Percentiles rank a stretch among this genome's conserved stretches.
Evolutionary conservation across 2,797 vertebrate genomes (phyloP).

Genomic region (Fistularia commersonii): DNA sequence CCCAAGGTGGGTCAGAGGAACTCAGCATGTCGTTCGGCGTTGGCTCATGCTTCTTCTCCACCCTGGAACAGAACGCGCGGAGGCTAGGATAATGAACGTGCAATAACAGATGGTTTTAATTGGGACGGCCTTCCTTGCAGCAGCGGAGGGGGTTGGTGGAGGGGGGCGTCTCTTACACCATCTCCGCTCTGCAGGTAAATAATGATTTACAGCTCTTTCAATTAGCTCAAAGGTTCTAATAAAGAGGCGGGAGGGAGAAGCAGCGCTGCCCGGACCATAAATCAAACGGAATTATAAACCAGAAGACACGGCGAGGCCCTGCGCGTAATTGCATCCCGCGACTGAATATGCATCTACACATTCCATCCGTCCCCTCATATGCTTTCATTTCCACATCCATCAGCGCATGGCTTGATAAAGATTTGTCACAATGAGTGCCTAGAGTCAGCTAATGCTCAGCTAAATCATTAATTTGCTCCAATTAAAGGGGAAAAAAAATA

Average conservation of each 20-base stretch:
- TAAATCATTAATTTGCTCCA: slow-evolving; percentile 75
- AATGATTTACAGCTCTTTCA: slow-evolving; percentile 57
- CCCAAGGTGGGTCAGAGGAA: no score
- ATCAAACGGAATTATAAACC: slow-evolving; percentile 57
- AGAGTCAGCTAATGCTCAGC: slow-evolving; percentile 65
- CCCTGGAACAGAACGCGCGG: no score
- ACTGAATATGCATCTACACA: slow-evolving; percentile 38
- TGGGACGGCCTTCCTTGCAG: no score
- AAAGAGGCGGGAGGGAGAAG: slow-evolving; percentile 30
- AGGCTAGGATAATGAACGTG: no score
- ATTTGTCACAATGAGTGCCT: slow-evolving; percentile 73
- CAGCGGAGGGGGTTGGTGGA: no score
- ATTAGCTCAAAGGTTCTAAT: slow-evolving; percentile 52
- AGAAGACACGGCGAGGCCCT: slow-evolving; percentile 28
- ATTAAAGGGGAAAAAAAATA: slow-evolving; percentile 64
- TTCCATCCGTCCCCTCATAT: slow-evolving; percentile 49
- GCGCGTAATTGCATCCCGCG: slow-evolving; percentile 27
- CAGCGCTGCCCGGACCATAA: slow-evolving; percentile 36
- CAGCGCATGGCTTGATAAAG: slow-evolving; percentile 63
- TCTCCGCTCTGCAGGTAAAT: slow-evolving; percentile 31
- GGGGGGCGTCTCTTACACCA: neutral
- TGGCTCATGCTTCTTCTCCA: no score
- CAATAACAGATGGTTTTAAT: no score
- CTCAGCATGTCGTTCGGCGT: no score
- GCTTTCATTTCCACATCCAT: slow-evolving; percentile 62